Evolutionary conservation across 1,140 invertebrate species (phyloP).

Genomic region (Heterodera carotae): DNA sequence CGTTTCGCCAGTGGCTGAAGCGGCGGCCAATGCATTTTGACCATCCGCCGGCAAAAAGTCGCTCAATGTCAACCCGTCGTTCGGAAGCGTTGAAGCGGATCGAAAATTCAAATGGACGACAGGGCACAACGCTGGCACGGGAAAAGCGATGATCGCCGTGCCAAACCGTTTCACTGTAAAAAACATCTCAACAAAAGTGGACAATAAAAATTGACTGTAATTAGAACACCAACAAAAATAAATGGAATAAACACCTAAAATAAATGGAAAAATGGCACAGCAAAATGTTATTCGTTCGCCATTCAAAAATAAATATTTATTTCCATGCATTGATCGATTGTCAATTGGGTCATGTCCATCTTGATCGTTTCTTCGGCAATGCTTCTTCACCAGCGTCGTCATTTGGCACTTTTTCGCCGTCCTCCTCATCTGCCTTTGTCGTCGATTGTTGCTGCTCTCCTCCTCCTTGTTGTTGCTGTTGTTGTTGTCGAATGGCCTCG

Average conservation of each 20-base stretch:
- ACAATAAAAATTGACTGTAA: not conserved
- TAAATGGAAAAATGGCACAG: too few species aligned
- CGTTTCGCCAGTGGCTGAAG: not conserved
- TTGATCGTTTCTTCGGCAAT: not conserved
- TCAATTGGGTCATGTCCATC: not conserved
- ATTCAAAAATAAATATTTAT: not conserved
- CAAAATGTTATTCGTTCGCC: not conserved
- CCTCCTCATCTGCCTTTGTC: not conserved
- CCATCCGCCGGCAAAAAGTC: conserved; percentile 22
- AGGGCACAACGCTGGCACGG: not conserved
- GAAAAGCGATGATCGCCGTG: not conserved
- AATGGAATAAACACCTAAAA: not conserved
- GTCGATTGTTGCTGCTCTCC: too few species aligned
- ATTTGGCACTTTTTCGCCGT: not conserved
- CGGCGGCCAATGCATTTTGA: not conserved
- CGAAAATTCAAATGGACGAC: not conserved
- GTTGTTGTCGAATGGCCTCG: conserved; percentile 1
- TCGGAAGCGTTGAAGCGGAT: not conserved
- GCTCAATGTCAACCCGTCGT: conserved; percentile 33
- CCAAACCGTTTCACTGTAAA: not conserved
- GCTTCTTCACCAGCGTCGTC: not conserved
- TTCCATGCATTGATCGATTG: not conserved
- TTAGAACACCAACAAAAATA: not conserved
- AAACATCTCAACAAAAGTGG: conserved; percentile 13
- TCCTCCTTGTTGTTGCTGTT: not conserved